These are phyloP conservation scores for Hymenochirus boettgeri DNA, from an alignment of 2,113 vertebrate genomes.

Conservation along the genomic window DNA sequence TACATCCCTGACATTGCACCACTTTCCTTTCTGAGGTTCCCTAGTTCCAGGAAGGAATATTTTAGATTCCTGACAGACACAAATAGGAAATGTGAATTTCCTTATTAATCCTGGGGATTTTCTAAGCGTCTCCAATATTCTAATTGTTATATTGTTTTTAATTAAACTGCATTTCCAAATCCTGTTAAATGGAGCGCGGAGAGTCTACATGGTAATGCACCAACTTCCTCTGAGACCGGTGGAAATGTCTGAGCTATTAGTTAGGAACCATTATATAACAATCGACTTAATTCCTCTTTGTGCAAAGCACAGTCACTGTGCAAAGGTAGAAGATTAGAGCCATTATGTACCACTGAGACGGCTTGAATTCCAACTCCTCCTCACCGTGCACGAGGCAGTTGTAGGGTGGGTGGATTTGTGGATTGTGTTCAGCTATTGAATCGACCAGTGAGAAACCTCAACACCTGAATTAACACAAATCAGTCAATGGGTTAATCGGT, in stretches of 20 bases:
- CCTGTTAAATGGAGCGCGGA: conserved; percentile 7
- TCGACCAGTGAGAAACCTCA: neutral
- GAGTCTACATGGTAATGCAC: conserved; percentile 3
- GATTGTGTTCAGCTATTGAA: too few relatives aligned
- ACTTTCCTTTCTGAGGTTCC: too few relatives aligned
- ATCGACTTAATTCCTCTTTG: conserved; percentile 14
- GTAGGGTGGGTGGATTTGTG: too few relatives aligned
- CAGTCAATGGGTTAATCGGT: too few relatives aligned
- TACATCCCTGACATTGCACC: too few relatives aligned
- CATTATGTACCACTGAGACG: neutral
- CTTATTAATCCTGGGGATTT: conserved; percentile 1
- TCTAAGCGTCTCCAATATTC: neutral
- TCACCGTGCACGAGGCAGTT: too few relatives aligned
- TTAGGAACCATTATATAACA: conserved; percentile 22
- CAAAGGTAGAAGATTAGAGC: neutral
- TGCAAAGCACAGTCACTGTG: neutral
- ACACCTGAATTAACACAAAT: too few relatives aligned
- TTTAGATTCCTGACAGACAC: too few relatives aligned
- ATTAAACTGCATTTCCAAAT: conserved; percentile 15
- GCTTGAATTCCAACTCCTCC: neutral
- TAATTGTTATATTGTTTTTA: conserved; percentile 6
- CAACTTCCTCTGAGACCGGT: conserved; percentile 3
- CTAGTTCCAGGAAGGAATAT: too few relatives aligned
- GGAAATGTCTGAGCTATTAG: conserved; percentile 9
- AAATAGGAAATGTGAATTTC: neutral